These are phyloP conservation scores for Papilio gigon DNA, from an alignment of 2,888 invertebrate genomes.

Conservation along the genomic window DNA sequence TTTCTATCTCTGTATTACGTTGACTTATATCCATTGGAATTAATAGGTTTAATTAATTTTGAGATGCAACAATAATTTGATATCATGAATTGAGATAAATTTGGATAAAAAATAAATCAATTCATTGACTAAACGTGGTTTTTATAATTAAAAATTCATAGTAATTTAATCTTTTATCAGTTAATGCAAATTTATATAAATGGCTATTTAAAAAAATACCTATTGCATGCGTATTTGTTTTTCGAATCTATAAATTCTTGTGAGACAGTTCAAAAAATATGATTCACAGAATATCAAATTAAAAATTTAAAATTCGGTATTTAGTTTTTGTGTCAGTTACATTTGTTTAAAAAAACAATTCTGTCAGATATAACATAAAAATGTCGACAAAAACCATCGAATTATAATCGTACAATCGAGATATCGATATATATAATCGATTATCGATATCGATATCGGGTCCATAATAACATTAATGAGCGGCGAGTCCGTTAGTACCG, in stretches of 20 bases:
- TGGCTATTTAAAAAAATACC: neutral
- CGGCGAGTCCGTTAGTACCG: slow-evolving; percentile 42
- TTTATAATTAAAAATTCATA: neutral
- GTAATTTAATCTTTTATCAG: slow-evolving; percentile 3
- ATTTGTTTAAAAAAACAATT: neutral
- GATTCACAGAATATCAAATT: neutral
- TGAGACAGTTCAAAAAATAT: neutral
- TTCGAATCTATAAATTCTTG: neutral
- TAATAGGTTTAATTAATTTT: too few relatives aligned
- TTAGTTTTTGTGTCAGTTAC: neutral
- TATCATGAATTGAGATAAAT: too few relatives aligned
- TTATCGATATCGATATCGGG: slow-evolving; percentile 36
- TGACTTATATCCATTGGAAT: too few relatives aligned
- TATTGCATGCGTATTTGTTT: too few relatives aligned
- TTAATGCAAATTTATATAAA: neutral
- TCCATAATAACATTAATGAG: slow-evolving; percentile 38
- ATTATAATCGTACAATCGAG: slow-evolving; percentile 10
- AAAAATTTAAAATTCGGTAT: neutral
- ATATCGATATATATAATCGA: slow-evolving; percentile 28
- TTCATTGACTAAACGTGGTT: neutral
- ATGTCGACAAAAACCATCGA: neutral
- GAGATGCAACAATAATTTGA: too few relatives aligned
- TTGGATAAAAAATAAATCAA: neutral
- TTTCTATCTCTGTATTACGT: too few relatives aligned
- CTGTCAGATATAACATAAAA: neutral